Percentiles rank a stretch among this genome's conserved stretches.
phyloP scores from a whole-genome alignment of 2,797 vertebrate species.

The Gobio occitaniae region DNA sequence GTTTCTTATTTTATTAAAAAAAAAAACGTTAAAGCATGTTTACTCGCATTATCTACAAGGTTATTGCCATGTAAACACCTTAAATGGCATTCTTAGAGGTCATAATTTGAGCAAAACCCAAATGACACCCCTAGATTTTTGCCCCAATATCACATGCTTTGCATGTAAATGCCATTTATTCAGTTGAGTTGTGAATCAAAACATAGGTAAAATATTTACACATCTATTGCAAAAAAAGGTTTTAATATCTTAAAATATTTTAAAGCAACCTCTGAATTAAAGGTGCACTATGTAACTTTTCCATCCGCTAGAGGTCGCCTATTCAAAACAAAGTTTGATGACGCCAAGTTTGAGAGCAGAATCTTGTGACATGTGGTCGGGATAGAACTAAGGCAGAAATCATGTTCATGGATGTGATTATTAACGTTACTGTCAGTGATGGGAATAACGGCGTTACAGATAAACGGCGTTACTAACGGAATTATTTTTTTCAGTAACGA shows the following conservation, averaged over 20 bases:
- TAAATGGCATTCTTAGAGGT: background rate
- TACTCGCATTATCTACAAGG: background rate
- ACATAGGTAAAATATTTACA: background rate
- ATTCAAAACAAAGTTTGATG: no score
- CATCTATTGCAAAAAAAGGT: no score
- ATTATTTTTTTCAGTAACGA: no score
- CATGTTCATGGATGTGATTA: no score
- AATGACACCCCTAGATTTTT: background rate
- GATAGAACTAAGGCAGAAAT: no score
- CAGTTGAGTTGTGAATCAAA: background rate
- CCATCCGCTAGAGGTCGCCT: no score
- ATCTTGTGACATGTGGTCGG: no score
- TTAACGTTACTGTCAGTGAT: no score
- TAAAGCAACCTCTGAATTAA: background rate
- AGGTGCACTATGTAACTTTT: no score
- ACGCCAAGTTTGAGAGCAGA: no score
- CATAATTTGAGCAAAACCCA: background rate
- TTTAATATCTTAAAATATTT: background rate
- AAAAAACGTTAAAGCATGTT: background rate
- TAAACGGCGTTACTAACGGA: no score
- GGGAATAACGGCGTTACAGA: no score
- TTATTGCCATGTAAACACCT: background rate
- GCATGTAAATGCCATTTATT: background rate
- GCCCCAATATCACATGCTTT: background rate
- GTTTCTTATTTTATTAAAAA: background rate